These are phyloP conservation scores for Chlorops oryzae DNA, from an alignment of 1,140 invertebrate species.

Conservation along the genomic window DNA sequence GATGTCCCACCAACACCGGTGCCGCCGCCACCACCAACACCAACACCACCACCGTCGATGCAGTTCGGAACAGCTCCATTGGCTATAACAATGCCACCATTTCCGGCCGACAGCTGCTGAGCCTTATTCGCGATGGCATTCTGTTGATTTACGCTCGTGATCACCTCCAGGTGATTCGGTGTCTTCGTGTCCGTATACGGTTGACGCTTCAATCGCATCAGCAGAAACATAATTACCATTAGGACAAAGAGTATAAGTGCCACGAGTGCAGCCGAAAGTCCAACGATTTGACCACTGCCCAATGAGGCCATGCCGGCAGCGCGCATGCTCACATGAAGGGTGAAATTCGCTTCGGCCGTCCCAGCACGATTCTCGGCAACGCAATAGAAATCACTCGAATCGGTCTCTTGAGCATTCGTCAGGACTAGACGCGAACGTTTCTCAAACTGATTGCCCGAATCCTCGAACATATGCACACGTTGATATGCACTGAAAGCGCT, in stretches of 20 bases:
- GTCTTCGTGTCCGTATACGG: slow-evolving; percentile 69
- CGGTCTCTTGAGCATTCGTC: slow-evolving; percentile 79
- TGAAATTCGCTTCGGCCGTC: slow-evolving; percentile 86
- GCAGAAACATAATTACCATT: slow-evolving; percentile 64
- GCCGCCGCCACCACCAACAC: neutral
- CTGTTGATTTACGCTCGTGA: slow-evolving; percentile 57
- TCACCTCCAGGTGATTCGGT: slow-evolving; percentile 62
- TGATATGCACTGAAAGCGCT: slow-evolving; percentile 74
- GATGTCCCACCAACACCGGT: no score
- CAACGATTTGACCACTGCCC: slow-evolving; percentile 77
- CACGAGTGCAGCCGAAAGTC: slow-evolving; percentile 73
- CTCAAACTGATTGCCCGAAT: slow-evolving; percentile 49
- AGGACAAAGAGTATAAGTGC: slow-evolving; percentile 71
- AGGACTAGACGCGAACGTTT: slow-evolving; percentile 76
- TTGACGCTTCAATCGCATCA: slow-evolving; percentile 62
- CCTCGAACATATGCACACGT: slow-evolving; percentile 72
- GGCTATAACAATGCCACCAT: slow-evolving; percentile 49
- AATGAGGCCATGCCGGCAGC: slow-evolving; percentile 71
- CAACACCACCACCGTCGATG: slow-evolving; percentile 21
- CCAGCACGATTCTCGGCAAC: slow-evolving; percentile 87
- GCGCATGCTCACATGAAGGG: slow-evolving; percentile 70
- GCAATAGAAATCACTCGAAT: slow-evolving; percentile 85
- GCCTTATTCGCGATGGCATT: slow-evolving; percentile 49
- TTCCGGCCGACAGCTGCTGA: slow-evolving; percentile 46
- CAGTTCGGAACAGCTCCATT: slow-evolving; percentile 38